Conservation (phyloP, 2,113 vertebrate species). For the Connochaetes taurinus region DNA sequence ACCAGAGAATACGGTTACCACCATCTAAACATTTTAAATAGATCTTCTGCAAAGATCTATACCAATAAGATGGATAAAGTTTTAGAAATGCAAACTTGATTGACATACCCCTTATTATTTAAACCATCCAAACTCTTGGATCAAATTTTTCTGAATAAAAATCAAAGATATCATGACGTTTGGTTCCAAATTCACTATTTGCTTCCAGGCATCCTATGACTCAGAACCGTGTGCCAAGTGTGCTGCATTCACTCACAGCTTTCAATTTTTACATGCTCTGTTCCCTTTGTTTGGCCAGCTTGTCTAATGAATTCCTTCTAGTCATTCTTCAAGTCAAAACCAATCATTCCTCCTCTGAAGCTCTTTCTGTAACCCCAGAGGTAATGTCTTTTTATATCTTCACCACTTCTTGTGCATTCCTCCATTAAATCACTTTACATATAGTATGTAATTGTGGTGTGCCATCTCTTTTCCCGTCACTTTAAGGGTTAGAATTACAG, state of each 20-base stretch:
- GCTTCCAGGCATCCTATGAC: background rate
- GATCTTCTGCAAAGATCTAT: background rate
- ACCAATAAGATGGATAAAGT: background rate
- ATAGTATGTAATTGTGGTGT: background rate
- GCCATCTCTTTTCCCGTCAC: background rate
- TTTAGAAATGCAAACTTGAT: background rate
- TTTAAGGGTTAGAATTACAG: background rate
- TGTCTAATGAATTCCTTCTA: background rate
- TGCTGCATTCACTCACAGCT: background rate
- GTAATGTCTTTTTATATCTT: background rate
- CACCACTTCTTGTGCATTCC: background rate
- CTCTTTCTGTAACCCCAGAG: background rate
- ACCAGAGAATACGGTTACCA: background rate
- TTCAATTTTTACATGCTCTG: background rate
- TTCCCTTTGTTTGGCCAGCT: background rate
- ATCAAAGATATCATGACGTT: background rate
- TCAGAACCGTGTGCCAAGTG: background rate
- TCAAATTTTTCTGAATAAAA: conserved; percentile 3
- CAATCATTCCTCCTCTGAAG: background rate
- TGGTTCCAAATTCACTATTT: background rate
- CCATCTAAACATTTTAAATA: background rate
- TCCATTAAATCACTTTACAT: background rate
- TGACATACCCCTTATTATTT: background rate
- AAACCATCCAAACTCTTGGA: background rate
- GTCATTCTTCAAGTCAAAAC: background rate